phyloP scores from a whole-genome alignment of 2,888 invertebrate species.

The Drymonia ruficornis region DNA sequence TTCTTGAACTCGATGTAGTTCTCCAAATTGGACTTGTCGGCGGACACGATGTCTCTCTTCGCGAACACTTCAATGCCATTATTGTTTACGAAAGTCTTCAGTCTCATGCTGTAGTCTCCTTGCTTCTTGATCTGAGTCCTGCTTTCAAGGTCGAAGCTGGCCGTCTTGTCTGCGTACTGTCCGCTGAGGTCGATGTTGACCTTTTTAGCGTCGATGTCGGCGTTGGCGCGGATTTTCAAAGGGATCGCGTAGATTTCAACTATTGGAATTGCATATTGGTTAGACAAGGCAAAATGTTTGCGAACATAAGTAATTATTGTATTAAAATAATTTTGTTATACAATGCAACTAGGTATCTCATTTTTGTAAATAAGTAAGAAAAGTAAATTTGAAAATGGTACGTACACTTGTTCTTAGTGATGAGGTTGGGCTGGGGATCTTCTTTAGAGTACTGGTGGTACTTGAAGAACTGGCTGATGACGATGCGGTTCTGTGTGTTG shows the following conservation, averaged over 20 bases:
- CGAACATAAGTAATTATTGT: too few species aligned
- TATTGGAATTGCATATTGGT: conserved; percentile 34
- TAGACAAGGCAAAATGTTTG: too few species aligned
- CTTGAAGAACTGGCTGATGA: conserved; percentile 73
- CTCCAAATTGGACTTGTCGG: conserved; percentile 86
- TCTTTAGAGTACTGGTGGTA: conserved; percentile 63
- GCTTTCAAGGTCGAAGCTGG: conserved; percentile 85
- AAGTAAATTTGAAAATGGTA: conserved; percentile 6
- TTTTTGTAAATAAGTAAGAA: too few species aligned
- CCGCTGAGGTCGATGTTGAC: conserved; percentile 84
- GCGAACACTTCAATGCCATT: conserved; percentile 77
- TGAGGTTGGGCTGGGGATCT: conserved; percentile 66
- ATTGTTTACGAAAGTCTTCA: conserved; percentile 57
- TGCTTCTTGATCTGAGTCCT: conserved; percentile 71
- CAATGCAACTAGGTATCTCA: too few species aligned
- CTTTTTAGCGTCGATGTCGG: conserved; percentile 83
- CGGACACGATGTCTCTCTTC: conserved; percentile 82
- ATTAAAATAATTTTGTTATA: too few species aligned
- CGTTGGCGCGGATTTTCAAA: conserved; percentile 80
- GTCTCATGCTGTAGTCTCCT: conserved; percentile 72
- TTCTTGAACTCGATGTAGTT: conserved; percentile 85
- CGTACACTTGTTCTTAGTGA: conserved; percentile 81
- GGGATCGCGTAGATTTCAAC: conserved; percentile 83
- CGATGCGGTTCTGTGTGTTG: conserved; percentile 80
- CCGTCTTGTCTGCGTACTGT: conserved; percentile 84